Evolutionary conservation across 2,888 invertebrate species (phyloP).

Genomic region (Allophyes oxyacanthae): DNA sequence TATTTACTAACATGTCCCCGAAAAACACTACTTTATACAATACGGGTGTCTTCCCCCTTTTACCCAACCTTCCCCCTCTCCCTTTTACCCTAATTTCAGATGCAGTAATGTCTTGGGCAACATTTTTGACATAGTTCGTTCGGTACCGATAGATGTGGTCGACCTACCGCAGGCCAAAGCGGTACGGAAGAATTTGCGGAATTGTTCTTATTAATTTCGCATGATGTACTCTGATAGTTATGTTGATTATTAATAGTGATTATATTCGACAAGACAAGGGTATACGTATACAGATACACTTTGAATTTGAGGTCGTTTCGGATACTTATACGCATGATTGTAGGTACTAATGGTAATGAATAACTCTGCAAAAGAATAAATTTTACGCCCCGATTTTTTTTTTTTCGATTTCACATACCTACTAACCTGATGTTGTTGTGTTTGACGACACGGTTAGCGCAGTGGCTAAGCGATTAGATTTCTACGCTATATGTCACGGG

Average conservation of each 20-base stretch:
- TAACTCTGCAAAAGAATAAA: too few species aligned
- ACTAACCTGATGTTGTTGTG: too few species aligned
- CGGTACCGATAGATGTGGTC: conserved; percentile 33
- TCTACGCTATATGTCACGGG: too few species aligned
- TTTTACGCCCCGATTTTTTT: too few species aligned
- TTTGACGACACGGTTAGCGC: too few species aligned
- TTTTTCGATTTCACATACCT: too few species aligned
- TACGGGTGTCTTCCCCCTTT: conserved; percentile 8
- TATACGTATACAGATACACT: too few species aligned
- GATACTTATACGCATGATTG: too few species aligned
- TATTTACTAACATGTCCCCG: background rate
- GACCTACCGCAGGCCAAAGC: conserved; percentile 11
- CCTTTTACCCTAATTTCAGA: conserved; percentile 26
- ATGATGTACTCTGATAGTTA: conserved; percentile 23
- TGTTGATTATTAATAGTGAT: conserved; percentile 14
- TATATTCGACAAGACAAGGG: too few species aligned
- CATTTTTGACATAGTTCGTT: conserved; percentile 62
- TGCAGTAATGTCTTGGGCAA: conserved; percentile 55
- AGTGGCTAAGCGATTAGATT: too few species aligned
- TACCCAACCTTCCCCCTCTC: background rate
- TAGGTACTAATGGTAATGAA: too few species aligned
- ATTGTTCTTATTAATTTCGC: conserved; percentile 51
- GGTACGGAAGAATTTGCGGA: conserved; percentile 28
- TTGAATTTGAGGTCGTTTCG: too few species aligned
- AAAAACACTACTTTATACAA: conserved; percentile 43